Base-by-base conservation (phyloP, 2,797 vertebrate genomes). In the Capromys pilorides region DNA sequence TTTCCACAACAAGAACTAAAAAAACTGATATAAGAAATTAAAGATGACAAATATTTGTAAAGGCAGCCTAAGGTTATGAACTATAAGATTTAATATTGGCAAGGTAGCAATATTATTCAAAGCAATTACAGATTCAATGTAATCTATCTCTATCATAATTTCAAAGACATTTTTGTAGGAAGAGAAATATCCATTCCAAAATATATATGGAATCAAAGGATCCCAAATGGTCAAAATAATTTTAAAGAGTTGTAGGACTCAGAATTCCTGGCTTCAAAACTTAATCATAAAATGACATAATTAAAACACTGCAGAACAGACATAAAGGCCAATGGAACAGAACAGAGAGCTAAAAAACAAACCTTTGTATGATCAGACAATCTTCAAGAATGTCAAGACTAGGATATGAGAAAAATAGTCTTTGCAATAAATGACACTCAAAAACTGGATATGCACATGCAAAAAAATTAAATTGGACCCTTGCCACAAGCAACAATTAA, bases 11-110 rank as follows among this genome's bases (percentile, higher is more conserved):
- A 6, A 80, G 95, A 88, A 71, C 64, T 0, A 59, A 36, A 94
- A 94, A 85, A 41, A 64, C 0, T n/a, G 49, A 87, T 81, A 39
- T 88, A 75, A 89, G 22, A 82, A 92, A 77, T 54, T 77, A 77
- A 36, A 78, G n/a, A 62, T 41, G 7, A 87, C 41, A 94, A 86
- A 49, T 64, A 57, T 80, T 64, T 94, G 39, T 51, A 36, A 84
- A 78, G 82, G 59, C 13, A 92, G n/a, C 26, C 45, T 54, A 88
- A 62, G 33, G 59, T 91, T 81, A 91, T 33, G 28, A 45, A 79
- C 22, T 86, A 13, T 22, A 95, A 93, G 61, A 90, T 31, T 79
- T 81, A n/a, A 51, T 61, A 86, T 39, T 92, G 45, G 61, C 80
- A 73, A 86, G 28, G 51, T 82, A 83, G 54, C 69, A 82, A 22